Base-by-base conservation (phyloP, 2,797 vertebrate genomes). In the Fringilla coelebs region DNA sequence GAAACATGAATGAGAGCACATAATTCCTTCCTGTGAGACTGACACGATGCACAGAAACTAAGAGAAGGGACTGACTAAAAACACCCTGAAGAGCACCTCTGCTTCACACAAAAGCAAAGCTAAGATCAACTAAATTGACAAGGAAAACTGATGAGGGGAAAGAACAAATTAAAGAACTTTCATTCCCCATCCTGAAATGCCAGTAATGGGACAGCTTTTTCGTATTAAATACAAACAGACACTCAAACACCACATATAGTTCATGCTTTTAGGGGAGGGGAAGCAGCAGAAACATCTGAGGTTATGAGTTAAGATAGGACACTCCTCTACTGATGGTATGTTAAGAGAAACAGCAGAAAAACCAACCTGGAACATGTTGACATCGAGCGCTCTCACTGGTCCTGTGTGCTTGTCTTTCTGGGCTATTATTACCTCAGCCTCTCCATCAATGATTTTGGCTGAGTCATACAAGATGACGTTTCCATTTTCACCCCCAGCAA, bases 401-500 rank as follows among this genome's bases (percentile, higher is more conserved):
- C 99, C 99, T 0, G 98, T 98, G 96, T 99, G 99, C 83, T 97
- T 99, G 94, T 98, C 98, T 21, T 98, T 99, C 97, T 99, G 98
- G 13, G 98, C 97, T n/a, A 99, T 98, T 82, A 99, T 90, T 68
- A 99, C 99, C 15, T 99, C 98, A 21, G 96, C 92, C 34, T 98
- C 98, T 58, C 99, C 99, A 6, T 98, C 97, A 49, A 99, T 96
- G 97, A 99, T 99, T 97, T 99, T 99, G 17, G 98, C 98, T 7
- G 99, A 98, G 92, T 99, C 98, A 22, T 99, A 99, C 28, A 99
- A 98, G 96, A 99, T 98, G 75, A 99, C 97, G 74, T 98, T 98
- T 51, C 99, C 99, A 7, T 99, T 99, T 95, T 99, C 99, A 17
- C 99, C 99, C 41, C 99, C 99, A 5, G 99, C 99, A 86, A 99